A percentile compares a stretch with the other conserved stretches of the same genome.
These are phyloP conservation scores for Mayetiola destructor DNA, from an alignment of 2,888 invertebrate genomes.

Conservation along the genomic window DNA sequence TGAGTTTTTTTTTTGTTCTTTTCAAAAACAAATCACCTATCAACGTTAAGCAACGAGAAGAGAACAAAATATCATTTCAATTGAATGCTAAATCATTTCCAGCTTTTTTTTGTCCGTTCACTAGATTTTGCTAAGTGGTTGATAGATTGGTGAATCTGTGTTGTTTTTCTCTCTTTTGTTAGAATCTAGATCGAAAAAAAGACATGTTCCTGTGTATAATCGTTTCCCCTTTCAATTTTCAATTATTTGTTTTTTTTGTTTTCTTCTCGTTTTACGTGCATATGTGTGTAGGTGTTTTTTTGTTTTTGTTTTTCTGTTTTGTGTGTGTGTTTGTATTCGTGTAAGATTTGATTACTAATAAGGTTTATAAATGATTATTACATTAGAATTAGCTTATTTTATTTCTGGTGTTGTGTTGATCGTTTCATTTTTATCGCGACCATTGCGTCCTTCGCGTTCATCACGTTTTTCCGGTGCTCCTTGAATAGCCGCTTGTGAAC, in stretches of 20 bases:
- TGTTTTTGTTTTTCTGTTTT: background rate
- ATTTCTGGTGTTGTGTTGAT: slow-evolving; percentile 21
- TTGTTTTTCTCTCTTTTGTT: too few relatives aligned
- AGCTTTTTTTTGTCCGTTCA: too few relatives aligned
- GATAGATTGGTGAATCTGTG: too few relatives aligned
- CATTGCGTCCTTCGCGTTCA: slow-evolving; percentile 15
- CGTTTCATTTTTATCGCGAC: slow-evolving; percentile 21
- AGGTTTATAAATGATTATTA: slow-evolving; percentile 3
- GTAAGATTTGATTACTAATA: slow-evolving; percentile 8
- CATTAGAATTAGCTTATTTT: slow-evolving; percentile 19
- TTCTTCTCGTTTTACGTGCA: background rate
- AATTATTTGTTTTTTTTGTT: background rate
- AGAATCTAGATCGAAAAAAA: too few relatives aligned
- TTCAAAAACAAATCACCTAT: too few relatives aligned
- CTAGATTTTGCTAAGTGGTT: too few relatives aligned
- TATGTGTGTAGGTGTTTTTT: background rate
- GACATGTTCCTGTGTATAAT: too few relatives aligned
- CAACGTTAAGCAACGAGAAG: too few relatives aligned
- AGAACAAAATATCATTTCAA: too few relatives aligned
- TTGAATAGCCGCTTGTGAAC: slow-evolving; percentile 21
- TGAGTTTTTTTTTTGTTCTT: too few relatives aligned
- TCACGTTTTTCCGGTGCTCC: slow-evolving; percentile 9
- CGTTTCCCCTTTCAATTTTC: background rate
- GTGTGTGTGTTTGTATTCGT: background rate
- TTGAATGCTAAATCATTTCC: too few relatives aligned